Evolutionary conservation across 2,888 invertebrate genomes (phyloP).

Genomic region (Tinea semifulvella): DNA sequence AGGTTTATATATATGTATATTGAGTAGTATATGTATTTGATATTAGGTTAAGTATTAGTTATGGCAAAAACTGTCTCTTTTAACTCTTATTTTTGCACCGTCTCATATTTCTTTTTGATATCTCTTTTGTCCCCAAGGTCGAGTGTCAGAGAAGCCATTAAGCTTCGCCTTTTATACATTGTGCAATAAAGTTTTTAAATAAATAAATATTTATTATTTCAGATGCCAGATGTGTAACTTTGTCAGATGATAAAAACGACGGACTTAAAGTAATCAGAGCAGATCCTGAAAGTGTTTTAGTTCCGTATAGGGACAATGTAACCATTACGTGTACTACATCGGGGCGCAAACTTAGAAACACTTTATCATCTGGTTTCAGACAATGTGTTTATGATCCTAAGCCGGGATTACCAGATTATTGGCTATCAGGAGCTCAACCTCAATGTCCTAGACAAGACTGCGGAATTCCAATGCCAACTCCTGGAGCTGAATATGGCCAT

Average conservation of each 20-base stretch:
- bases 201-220: slow-evolving; percentile 27
- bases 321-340: slow-evolving; percentile 82
- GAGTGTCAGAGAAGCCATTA: too few species aligned
- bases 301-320: slow-evolving; percentile 91
- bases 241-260: slow-evolving; percentile 89
- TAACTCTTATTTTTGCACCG: too few species aligned
- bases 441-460: slow-evolving; percentile 91
- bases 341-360: slow-evolving; percentile 81
- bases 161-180: too few species aligned
- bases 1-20: too few species aligned
- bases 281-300: slow-evolving; percentile 83
- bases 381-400: slow-evolving; percentile 97
- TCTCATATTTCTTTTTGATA: too few species aligned
- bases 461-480: slow-evolving; percentile 89
- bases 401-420: slow-evolving; percentile 88
- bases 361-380: slow-evolving; percentile 84
- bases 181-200: too few species aligned
- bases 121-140: too few species aligned
- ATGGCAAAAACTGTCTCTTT: too few species aligned
- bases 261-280: slow-evolving; percentile 81
- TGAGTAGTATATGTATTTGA: too few species aligned
- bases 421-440: slow-evolving; percentile 87
- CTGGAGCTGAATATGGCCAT: slow-evolving; percentile 93
- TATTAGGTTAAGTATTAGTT: too few species aligned
- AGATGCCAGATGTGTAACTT: slow-evolving; percentile 91